Evolutionary conservation across 1,140 invertebrate genomes (phyloP), one percentile per base, ranked within the genome.

Genomic region (Parapsyche elsis): DNA sequence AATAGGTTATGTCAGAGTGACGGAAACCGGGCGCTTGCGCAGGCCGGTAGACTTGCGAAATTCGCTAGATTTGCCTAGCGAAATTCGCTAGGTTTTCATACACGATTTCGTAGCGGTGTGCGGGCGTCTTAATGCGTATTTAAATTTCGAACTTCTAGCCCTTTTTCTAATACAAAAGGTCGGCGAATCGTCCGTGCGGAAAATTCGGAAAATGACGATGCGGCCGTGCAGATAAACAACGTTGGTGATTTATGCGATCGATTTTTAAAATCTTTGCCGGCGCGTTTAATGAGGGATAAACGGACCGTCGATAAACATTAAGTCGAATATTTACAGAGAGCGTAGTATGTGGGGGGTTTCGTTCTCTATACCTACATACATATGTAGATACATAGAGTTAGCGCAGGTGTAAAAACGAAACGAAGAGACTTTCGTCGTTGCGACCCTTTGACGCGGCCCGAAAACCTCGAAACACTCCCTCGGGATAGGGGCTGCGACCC

Each of bases 261-360:
- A 73, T 73, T 46, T 73, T 73, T 45, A 73, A 73, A 73, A 73
- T 73, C 71, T 73, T 73, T n/a, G 24, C 46, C 71, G 38, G 26
- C 38, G 5, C 38, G 24, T 38, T 73, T 73, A 73, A 73, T 38
- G 71, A 73, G 21, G 71, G 71, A 73, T 38, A 73, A 73, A 73
- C 71, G 14, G 26, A 19, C 14, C 71, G 30, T 30, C 71, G 45
- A 73, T 73, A 73, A 73, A 49, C 71, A 38, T 73, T 73, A 73
- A 73, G 24, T 73, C 38, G 30, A 73, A 46, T 73, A 73, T 73
- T 73, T 23, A 16, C 16, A 21, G 53, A n/a, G 14, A n/a, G 14
- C 1, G 53, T 1, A 38, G 7, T 38, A 7, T 4, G 7, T 4
- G 30, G 1, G 30, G 30, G 30, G 30, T 38, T 4, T 7, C 30